Conservation (phyloP, 2,113 vertebrate genomes). For the Salvelinus namaycush region DNA sequence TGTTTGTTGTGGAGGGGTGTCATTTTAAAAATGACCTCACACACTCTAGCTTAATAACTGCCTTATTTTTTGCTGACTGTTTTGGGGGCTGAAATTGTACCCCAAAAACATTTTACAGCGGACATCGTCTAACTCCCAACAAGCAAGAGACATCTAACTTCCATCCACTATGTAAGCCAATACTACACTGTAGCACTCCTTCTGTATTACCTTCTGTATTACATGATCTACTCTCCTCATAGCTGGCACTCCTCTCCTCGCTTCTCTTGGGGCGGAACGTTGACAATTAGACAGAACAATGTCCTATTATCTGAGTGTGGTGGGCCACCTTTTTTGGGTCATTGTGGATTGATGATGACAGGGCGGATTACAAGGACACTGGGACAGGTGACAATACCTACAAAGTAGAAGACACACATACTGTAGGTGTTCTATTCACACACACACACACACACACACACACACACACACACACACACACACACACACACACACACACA, state of each 20-base stretch:
- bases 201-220: background rate
- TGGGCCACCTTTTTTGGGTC: slow-evolving; percentile 37
- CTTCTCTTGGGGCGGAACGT: background rate
- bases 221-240: slow-evolving; percentile 23
- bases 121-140: background rate
- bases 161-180: slow-evolving; percentile 19
- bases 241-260: background rate
- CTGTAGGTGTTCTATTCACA: too few relatives aligned
- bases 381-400: slow-evolving; percentile 35
- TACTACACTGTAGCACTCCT: slow-evolving; percentile 14
- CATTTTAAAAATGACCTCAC: too few relatives aligned
- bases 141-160: background rate
- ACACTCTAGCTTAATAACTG: too few relatives aligned
- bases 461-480: too few relatives aligned
- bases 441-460: too few relatives aligned
- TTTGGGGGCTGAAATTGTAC: background rate
- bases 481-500: too few relatives aligned
- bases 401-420: too few relatives aligned
- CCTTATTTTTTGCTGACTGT: background rate
- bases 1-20: too few relatives aligned
- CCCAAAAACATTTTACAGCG: background rate
- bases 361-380: slow-evolving; percentile 40
- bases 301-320: slow-evolving; percentile 30
- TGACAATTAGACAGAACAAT: slow-evolving; percentile 39
- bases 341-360: slow-evolving; percentile 35